Evolutionary conservation across 2,888 invertebrate species (phyloP), one percentile per base, ranked within the genome.

Genomic region (Leptinotarsa rubiginosa): DNA sequence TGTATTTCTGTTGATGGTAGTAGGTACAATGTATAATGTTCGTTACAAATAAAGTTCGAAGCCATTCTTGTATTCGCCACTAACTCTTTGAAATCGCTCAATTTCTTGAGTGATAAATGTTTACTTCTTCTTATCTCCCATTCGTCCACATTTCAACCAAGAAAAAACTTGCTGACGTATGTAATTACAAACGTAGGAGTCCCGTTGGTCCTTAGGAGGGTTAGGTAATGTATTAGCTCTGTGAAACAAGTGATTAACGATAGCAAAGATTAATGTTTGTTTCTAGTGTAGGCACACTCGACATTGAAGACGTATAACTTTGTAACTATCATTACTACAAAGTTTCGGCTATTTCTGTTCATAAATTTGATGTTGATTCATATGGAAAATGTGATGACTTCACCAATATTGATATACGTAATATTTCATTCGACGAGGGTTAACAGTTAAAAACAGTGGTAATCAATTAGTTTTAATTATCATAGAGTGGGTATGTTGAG

Each of bases 231-330:
- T 56, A 56, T 56, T 22, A 56, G 20, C 56, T 56, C 22, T 56
- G 56, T 62, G n/a, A 62, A 62, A 62, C 62, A 62, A 62, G 31
- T n/a, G 62, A 62, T 62, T 62, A 62, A 62, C 62, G 41, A 62
- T n/a, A 62, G 31, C 62, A 41, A 31, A 62, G 62, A 62, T 62
- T 62, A 62, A 62, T 62, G 62, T 16, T 25, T 16, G 25, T 62
- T 62, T 62, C 62, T 31, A 25, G 41, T 41, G 31, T 25, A 62
- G 31, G 31, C 62, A 41, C 62, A 31, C 31, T 62, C 25, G 62
- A 62, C 62, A n/a, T 41, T 25, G 18, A 62, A 62, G 31, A 62
- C 62, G 62, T 41, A 10, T 62, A 62, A 41, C 62, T n/a, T 62
- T 62, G 62, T 41, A 41, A 31, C 15, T 25, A 56, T 56, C 56